phyloP scores from a whole-genome alignment of 2,888 invertebrate species.

The Nymphalis urticae region DNA sequence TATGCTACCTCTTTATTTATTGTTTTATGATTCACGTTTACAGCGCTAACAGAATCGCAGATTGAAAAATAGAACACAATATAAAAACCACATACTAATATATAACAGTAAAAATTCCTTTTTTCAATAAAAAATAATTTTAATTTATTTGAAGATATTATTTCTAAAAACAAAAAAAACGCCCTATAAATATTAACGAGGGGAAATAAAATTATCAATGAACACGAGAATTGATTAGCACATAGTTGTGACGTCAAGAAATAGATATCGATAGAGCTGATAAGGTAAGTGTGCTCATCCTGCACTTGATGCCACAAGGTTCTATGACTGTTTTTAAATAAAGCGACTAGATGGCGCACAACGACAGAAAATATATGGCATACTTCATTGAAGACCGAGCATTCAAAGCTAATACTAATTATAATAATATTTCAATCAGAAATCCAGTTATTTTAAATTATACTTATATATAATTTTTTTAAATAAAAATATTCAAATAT shows the following conservation, averaged over 20 bases:
- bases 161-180: conserved; percentile 4
- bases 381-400: neutral
- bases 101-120: neutral
- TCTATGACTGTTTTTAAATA: neutral
- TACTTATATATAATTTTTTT: too few relatives aligned
- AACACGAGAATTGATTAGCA: conserved; percentile 43
- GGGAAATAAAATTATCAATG: conserved; percentile 45
- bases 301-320: neutral
- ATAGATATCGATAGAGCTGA: conserved; percentile 39
- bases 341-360: conserved; percentile 3
- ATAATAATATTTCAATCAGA: too few relatives aligned
- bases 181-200: conserved; percentile 18
- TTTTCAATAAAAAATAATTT: neutral
- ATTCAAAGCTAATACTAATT: neutral
- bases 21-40: conserved; percentile 1
- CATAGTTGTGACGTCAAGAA: conserved; percentile 48
- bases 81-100: neutral
- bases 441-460: neutral
- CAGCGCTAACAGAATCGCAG: neutral
- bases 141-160: neutral
- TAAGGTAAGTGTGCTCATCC: conserved; percentile 18
- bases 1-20: conserved; percentile 11
- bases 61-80: neutral
- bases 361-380: conserved; percentile 1
- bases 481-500: too few relatives aligned